phyloP scores from a whole-genome alignment of 2,797 vertebrate species.

The Alouatta caraya region DNA sequence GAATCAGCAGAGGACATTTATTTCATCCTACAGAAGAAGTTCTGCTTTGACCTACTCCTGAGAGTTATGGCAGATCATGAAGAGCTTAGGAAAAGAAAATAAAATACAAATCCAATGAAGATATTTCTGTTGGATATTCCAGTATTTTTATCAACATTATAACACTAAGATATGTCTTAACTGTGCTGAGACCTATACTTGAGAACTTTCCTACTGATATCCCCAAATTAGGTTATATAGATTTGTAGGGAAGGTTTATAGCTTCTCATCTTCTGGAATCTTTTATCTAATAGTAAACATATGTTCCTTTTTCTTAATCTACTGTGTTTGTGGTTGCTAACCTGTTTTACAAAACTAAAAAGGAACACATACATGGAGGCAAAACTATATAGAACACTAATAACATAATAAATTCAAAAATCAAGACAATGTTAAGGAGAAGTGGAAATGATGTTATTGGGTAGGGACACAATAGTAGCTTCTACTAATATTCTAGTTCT shows the following conservation, averaged over 20 bases:
- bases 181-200: not conserved
- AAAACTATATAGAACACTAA: not conserved
- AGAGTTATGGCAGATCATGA: not conserved
- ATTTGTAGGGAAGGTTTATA: not conserved
- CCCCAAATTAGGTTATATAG: not conserved
- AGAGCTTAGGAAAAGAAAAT: not conserved
- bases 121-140: not conserved
- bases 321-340: not conserved
- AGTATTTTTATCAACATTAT: not conserved
- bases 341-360: not conserved
- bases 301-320: not conserved
- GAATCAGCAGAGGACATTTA: not conserved
- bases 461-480: not conserved
- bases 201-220: not conserved
- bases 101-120: not conserved
- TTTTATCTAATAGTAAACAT: not conserved
- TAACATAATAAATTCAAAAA: not conserved
- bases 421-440: not conserved
- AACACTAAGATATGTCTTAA: not conserved
- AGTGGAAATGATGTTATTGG: not conserved
- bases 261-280: not conserved
- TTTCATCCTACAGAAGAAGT: not conserved
- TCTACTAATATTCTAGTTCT: not conserved
- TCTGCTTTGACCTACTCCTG: not conserved
- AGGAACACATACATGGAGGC: not conserved